Percentiles rank a stretch among this genome's conserved stretches.
Evolutionary conservation across 2,888 invertebrate species (phyloP).

Genomic region (Apomyelois bistriatella): DNA sequence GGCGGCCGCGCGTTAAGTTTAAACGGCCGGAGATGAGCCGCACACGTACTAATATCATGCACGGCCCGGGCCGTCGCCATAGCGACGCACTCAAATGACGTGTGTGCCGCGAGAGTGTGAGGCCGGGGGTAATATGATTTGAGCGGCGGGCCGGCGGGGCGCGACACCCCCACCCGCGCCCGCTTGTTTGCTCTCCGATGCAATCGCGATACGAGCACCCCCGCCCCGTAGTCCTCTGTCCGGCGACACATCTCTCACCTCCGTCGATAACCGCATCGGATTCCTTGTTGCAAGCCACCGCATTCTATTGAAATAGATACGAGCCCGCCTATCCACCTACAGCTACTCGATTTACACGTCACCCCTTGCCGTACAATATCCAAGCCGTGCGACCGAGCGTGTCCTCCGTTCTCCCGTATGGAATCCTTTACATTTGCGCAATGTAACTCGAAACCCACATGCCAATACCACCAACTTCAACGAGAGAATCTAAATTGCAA

Average conservation of each 20-base stretch:
- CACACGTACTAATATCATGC: conserved; percentile 78
- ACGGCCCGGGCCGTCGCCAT: conserved; percentile 83
- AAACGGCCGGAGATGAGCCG: conserved; percentile 77
- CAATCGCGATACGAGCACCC: conserved; percentile 74
- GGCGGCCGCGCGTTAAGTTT: conserved; percentile 66
- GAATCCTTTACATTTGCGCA: conserved; percentile 11
- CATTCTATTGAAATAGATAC: conserved; percentile 76
- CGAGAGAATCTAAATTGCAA: conserved; percentile 1
- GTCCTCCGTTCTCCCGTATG: conserved; percentile 28
- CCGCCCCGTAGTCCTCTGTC: conserved; percentile 32
- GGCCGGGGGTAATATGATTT: conserved; percentile 78
- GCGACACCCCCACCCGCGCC: conserved; percentile 65
- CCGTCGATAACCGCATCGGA: conserved; percentile 77
- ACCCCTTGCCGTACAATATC: conserved; percentile 49
- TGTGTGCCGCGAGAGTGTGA: conserved; percentile 75
- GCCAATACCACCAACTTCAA: conserved; percentile 5
- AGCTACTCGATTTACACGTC: conserved; percentile 55
- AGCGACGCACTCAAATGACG: conserved; percentile 85
- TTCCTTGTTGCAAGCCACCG: conserved; percentile 76
- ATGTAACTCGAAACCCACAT: conserved; percentile 11
- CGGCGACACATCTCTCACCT: conserved; percentile 73
- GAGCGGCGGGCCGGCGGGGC: conserved; percentile 56
- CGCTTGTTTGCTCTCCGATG: conserved; percentile 80
- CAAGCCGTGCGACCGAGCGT: conserved; percentile 38
- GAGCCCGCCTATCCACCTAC: conserved; percentile 55